A percentile compares a stretch with the other conserved stretches of the same genome.
Conservation (phyloP, 2,797 vertebrate species). For the Phalloptychus januarius region DNA sequence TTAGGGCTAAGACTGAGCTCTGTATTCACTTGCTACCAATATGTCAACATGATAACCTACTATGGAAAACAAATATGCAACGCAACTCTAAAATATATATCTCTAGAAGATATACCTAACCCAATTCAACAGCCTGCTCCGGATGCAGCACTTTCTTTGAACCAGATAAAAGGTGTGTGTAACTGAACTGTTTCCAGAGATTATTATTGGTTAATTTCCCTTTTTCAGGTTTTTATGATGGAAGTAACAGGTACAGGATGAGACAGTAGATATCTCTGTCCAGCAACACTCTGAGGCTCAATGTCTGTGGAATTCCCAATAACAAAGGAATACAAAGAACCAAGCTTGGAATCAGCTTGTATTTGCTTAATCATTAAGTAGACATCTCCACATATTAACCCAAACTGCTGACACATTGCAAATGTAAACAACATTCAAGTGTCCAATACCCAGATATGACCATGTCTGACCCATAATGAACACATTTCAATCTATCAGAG, state of each 20-base stretch:
- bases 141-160: not conserved
- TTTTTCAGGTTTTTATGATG: not conserved
- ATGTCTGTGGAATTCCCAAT: too few relatives aligned
- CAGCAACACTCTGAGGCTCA: not conserved
- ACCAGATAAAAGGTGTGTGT: not conserved
- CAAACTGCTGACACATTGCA: too few relatives aligned
- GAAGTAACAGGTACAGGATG: not conserved
- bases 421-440: too few relatives aligned
- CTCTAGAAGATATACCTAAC: not conserved
- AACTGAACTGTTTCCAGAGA: too few relatives aligned
- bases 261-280: not conserved
- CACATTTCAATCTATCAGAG: too few relatives aligned
- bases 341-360: too few relatives aligned
- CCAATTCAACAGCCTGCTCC: not conserved
- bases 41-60: not conserved
- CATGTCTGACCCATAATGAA: too few relatives aligned
- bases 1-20: not conserved
- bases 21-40: not conserved
- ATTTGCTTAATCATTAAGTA: too few relatives aligned
- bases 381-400: too few relatives aligned
- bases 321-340: too few relatives aligned
- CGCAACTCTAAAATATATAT: not conserved
- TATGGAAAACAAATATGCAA: not conserved
- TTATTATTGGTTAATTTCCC: not conserved
- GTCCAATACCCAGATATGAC: too few relatives aligned